These are phyloP conservation scores for Podarcis raffonei DNA, from an alignment of 2,113 vertebrate species.

Conservation along the genomic window DNA sequence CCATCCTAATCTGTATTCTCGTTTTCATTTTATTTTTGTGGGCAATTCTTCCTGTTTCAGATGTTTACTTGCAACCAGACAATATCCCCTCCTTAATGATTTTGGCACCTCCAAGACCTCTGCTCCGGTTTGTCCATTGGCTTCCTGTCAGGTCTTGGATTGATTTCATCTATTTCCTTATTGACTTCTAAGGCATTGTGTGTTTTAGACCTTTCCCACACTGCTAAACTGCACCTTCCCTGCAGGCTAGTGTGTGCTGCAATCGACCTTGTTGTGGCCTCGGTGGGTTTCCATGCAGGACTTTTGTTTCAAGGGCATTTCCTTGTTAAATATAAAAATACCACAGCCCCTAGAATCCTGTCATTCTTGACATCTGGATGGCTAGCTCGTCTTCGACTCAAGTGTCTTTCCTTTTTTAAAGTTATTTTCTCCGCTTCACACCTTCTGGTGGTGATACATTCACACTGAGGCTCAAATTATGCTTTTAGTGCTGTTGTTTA, in stretches of 20 bases:
- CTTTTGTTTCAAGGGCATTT: not conserved
- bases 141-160: not conserved
- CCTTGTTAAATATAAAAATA: not conserved
- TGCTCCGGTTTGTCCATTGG: not conserved
- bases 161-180: conserved; percentile 16
- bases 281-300: conserved; percentile 11
- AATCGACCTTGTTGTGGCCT: not conserved
- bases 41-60: not conserved
- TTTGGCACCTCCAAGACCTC: not conserved
- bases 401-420: not conserved
- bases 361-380: not conserved
- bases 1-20: not conserved
- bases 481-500: not conserved
- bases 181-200: not conserved
- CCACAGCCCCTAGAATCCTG: not conserved
- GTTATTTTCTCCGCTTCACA: not conserved
- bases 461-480: not conserved
- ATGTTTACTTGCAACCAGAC: not conserved
- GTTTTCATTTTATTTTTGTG: not conserved
- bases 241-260: not conserved
- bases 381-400: not conserved
- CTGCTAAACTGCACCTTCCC: not conserved
- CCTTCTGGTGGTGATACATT: conserved; percentile 14
- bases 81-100: conserved; percentile 8
- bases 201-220: conserved; percentile 18